Base-by-base conservation (phyloP, 2,888 invertebrate genomes). In the Acanthoscelides obtectus region DNA sequence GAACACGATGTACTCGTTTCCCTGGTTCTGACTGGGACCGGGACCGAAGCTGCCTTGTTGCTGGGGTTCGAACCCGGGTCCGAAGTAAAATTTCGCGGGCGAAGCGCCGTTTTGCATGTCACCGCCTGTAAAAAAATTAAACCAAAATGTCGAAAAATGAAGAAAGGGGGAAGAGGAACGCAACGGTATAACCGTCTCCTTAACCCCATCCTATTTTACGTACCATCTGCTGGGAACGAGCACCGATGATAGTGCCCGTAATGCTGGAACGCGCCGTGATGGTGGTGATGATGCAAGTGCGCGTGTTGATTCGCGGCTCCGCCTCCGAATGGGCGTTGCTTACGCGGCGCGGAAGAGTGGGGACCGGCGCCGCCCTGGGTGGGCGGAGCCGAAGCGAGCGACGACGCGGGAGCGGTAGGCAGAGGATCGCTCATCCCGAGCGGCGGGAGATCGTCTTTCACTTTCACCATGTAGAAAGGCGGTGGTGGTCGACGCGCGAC, bases 1-100 rank as follows among this genome's bases (percentile, higher is more conserved):
- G 79, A 91, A 88, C 76, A 93, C 92, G 73, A 92, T 90, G 82
- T 91, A 90, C 80, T 91, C 90, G 70, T 79, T 81, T 22, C 83
- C 81, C 71, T 79, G 82, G 17, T 75, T 72, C 71, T 81, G 81
- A 71, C 81, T 81, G 45, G 81, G 82, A 12, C 81, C 81, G 78
- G 80, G 78, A 20, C 78, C 77, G 64, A 71, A 75, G 69, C 76
- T 76, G 68, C 77, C 77, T 76, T 86, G 87, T 75, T 84, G 86
- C 77, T 86, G 86, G 72, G 87, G 87, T 77, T 89, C 89, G 77
- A 89, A 89, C 75, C 89, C 89, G 70, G 88, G 87, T 70, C 89
- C 89, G 80, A 90, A 88, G 82, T 89, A 88, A 81, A 90, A 88
- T 73, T 88, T 88, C 64, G 89, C 87, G 74, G 88, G 87, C 73